Conservation (phyloP, 2,797 vertebrate species). For the Hyperoplus lanceolatus region DNA sequence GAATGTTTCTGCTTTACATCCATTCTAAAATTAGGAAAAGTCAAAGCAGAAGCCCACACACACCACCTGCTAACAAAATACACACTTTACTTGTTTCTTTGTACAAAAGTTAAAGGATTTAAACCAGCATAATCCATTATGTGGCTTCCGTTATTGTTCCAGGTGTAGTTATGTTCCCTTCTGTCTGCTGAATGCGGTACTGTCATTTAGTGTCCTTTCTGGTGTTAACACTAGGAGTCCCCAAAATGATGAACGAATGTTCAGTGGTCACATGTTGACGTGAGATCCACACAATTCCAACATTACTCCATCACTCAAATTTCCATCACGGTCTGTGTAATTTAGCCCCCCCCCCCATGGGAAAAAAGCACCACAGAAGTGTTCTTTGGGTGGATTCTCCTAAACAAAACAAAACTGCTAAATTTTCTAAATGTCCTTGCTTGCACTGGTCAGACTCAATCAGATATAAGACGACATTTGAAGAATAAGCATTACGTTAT, state of each 20-base stretch:
- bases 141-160: neutral
- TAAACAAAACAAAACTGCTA: neutral
- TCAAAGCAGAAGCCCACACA: constrained; percentile 40
- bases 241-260: neutral
- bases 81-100: neutral
- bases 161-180: neutral
- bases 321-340: neutral
- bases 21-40: constrained; percentile 50
- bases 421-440: neutral
- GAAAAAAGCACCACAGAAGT: neutral
- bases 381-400: neutral
- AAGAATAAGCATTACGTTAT: neutral
- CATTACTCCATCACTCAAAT: neutral
- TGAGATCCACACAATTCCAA: neutral
- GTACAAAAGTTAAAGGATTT: neutral
- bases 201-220: neutral
- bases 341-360: neutral
- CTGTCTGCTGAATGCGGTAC: neutral
- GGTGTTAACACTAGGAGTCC: neutral
- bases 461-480: neutral
- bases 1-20: constrained; percentile 68
- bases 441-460: neutral
- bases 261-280: neutral
- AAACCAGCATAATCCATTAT: neutral
- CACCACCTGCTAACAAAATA: constrained; percentile 19